These are phyloP conservation scores for Pollenia labialis DNA, from an alignment of 2,888 invertebrate genomes.

Conservation along the genomic window DNA sequence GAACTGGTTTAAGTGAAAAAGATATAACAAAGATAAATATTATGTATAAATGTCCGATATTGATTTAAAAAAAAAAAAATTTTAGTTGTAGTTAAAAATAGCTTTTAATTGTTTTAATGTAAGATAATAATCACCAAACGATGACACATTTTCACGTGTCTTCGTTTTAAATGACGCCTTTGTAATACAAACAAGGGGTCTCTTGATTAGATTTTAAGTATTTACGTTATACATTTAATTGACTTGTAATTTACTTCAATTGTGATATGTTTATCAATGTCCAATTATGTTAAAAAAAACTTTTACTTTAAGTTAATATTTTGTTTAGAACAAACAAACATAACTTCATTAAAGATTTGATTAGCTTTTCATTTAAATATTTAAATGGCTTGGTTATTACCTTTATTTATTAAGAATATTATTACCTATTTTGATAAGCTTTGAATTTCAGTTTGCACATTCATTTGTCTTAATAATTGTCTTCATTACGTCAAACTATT, in stretches of 20 bases:
- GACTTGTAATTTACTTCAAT: background rate
- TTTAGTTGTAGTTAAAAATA: background rate
- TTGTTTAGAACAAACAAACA: too few species aligned
- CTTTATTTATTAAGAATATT: too few species aligned
- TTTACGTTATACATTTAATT: background rate
- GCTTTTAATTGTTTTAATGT: background rate
- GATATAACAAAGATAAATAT: conserved; percentile 81
- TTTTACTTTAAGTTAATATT: background rate
- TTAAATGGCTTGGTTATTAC: too few species aligned
- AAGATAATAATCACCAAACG: background rate
- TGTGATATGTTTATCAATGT: conserved; percentile 18
- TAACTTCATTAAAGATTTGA: background rate
- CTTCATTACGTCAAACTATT: too few species aligned
- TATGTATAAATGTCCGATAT: conserved; percentile 82
- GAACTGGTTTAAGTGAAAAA: conserved; percentile 78
- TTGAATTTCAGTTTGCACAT: too few species aligned
- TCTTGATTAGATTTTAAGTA: background rate
- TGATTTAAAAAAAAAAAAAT: conserved; percentile 67
- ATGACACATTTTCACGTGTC: background rate
- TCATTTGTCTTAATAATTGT: too few species aligned
- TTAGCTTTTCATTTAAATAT: background rate
- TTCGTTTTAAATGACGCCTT: conserved; percentile 1
- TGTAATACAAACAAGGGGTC: background rate
- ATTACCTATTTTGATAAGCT: too few species aligned
- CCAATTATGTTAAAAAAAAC: background rate